Evolutionary conservation across 2,797 vertebrate genomes (phyloP).

Genomic region (Epinephelus awoara): DNA sequence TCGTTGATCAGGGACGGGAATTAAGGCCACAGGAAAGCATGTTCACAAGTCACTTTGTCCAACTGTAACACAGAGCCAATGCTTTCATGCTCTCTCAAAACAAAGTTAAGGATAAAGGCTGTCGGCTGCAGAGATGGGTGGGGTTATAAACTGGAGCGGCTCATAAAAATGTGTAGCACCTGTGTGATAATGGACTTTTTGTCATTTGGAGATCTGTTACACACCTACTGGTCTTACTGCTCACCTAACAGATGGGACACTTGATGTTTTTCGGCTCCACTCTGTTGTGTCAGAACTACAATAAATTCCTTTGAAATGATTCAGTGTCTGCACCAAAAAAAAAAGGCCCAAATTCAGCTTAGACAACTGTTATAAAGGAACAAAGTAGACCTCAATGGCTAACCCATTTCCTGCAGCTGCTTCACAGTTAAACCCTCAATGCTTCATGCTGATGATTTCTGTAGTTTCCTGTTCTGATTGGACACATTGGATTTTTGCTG

Average conservation of each 20-base stretch:
- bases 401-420: slow-evolving; percentile 12
- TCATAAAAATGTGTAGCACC: background rate
- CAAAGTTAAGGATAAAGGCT: slow-evolving; percentile 4
- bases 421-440: slow-evolving; percentile 2
- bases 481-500: background rate
- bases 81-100: slow-evolving; percentile 13
- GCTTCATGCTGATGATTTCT: background rate
- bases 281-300: slow-evolving; percentile 11
- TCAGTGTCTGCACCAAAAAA: slow-evolving; percentile 1
- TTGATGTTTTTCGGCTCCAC: slow-evolving; percentile 1
- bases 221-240: background rate
- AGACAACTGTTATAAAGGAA: background rate
- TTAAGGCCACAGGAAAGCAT: slow-evolving; percentile 22
- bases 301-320: slow-evolving; percentile 11
- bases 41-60: slow-evolving; percentile 15
- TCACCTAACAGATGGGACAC: slow-evolving; percentile 6
- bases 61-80: background rate
- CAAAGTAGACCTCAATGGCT: background rate
- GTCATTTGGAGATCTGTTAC: slow-evolving; percentile 3
- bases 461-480: background rate
- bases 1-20: slow-evolving; percentile 35
- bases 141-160: background rate
- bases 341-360: background rate
- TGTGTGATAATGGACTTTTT: slow-evolving; percentile 18
- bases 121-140: background rate